Evolutionary conservation across 2,888 invertebrate species (phyloP), one percentile per base, ranked within the genome.

Genomic region (Drosophila basisetae): DNA sequence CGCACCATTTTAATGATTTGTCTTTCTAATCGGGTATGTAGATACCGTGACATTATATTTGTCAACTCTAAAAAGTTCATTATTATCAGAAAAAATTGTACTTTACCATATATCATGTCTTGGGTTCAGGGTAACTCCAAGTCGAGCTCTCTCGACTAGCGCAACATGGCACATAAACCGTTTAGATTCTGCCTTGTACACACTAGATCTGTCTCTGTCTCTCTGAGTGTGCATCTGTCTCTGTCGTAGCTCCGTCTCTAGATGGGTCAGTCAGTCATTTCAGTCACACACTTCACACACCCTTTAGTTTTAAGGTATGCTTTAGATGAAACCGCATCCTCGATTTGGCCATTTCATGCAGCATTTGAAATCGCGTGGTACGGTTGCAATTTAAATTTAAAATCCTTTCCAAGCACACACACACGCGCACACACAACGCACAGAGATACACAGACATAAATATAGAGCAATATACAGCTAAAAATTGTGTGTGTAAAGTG

Each of bases 321-420:
- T 65, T 30, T 69, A 77, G 76, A 66, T 69, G 61, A 63, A 73
- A 66, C 54, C 64, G 89, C 88, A 88, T 63, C 83, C 91, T 89
- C 91, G 84, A 81, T 76, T 73, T 58, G 16, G 80, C 60, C 90
- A 90, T 90, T 82, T 81, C 72, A 79, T 47, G 89, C 47, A 37
- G 82, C 87, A 83, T 80, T 67, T 58, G 55, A 41, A 53, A 66
- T 78, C 73, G 84, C 79, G 78, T 84, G 73, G 70, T 76, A 83
- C 83, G 49, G 77, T 69, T 73, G 65, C 64, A 72, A 64, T 16
- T 25, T 4, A 71, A 73, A 68, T 64, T 78, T 33, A 5, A 50
- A 64, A 30, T 56, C 11, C 37, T 37, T 49, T 13, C 13, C 59
- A 67, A 50, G 33, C 43, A 70, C 60, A 72, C 28, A 54, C 50